These are phyloP conservation scores for Stomorhina lunata DNA, from an alignment of 2,888 invertebrate species.

Conservation along the genomic window DNA sequence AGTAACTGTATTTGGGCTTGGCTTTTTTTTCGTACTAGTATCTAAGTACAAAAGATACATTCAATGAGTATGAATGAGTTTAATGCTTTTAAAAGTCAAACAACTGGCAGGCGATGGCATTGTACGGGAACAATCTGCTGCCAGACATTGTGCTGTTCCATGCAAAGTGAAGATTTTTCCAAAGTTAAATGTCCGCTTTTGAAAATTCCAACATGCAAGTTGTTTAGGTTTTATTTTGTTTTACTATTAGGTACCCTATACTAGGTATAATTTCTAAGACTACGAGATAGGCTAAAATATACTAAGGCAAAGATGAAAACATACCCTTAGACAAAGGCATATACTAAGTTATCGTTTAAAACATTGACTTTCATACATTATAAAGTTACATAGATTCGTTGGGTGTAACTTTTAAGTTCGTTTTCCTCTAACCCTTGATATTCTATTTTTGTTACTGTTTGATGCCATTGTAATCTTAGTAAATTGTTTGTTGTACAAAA, in stretches of 20 bases:
- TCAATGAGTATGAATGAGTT: slow-evolving; percentile 63
- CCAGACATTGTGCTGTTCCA: slow-evolving; percentile 1
- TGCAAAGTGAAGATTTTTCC: slow-evolving; percentile 62
- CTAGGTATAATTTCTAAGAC: not conserved
- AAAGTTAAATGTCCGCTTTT: slow-evolving; percentile 63
- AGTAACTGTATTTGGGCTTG: slow-evolving; percentile 66
- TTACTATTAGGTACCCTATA: slow-evolving; percentile 24
- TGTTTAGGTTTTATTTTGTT: slow-evolving; percentile 19
- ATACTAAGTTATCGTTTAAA: too few species aligned
- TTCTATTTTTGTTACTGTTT: not conserved
- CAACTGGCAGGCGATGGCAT: slow-evolving; percentile 66
- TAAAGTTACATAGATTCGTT: too few species aligned
- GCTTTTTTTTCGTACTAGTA: slow-evolving; percentile 43
- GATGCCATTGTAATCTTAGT: not conserved
- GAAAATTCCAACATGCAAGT: slow-evolving; percentile 66
- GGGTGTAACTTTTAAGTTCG: slow-evolving; percentile 7
- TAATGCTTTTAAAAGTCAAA: slow-evolving; percentile 64
- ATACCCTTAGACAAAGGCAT: too few species aligned
- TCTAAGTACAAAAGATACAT: too few species aligned
- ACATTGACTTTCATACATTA: too few species aligned
- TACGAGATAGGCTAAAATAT: too few species aligned
- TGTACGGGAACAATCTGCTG: slow-evolving; percentile 65
- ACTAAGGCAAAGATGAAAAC: too few species aligned
- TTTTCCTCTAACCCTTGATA: not conserved
- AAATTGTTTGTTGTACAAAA: slow-evolving; percentile 2